Base-by-base conservation (phyloP, 2,888 invertebrate species). In the Drosophila putrida region DNA sequence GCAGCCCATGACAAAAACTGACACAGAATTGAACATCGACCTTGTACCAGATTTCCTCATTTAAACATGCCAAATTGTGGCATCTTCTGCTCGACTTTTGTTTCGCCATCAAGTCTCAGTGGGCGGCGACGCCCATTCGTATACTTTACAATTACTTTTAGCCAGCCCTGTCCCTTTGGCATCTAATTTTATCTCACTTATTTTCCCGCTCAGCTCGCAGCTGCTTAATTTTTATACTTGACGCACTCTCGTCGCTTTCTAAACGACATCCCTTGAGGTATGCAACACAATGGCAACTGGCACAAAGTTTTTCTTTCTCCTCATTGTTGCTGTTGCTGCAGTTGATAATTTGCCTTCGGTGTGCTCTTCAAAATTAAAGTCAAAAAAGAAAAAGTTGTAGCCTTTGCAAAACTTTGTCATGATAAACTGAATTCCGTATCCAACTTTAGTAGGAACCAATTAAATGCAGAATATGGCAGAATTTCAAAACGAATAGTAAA, bases 161-260 rank as follows among this genome's bases (percentile, higher is more conserved):
- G 51, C 35, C 61, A 64, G 13, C 15, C 15, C 28, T 31, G 44
- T 43, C 53, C 36, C 51, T 35, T 50, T 41, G 47, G 62, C 25
- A 41, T 25, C 49, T 78, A 79, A 84, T 76, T 87, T 83, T 79
- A 83, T 85, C 88, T 82, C 79, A 76, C 85, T 87, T 72, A 84
- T 71, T 79, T 73, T 76, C 64, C 57, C 49, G 55, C 70, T 65
- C 71, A 66, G 62, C 75, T 71, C 71, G 50, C 71, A 72, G 78
- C 85, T 76, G 81, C 82, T 82, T 83, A 82, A 82, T 82, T 87
- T 76, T 87, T 79, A 82, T 78, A 84, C 82, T 84, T 80, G 77
- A 71, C 76, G 71, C 77, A 59, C 58, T 25, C 71, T 71, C 75
- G 71, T 58, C 71, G 74, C 58, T 65, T 58, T 25, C 66, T 54